Conservation (phyloP, 2,888 invertebrate genomes). For the Oxytorus armatus region DNA sequence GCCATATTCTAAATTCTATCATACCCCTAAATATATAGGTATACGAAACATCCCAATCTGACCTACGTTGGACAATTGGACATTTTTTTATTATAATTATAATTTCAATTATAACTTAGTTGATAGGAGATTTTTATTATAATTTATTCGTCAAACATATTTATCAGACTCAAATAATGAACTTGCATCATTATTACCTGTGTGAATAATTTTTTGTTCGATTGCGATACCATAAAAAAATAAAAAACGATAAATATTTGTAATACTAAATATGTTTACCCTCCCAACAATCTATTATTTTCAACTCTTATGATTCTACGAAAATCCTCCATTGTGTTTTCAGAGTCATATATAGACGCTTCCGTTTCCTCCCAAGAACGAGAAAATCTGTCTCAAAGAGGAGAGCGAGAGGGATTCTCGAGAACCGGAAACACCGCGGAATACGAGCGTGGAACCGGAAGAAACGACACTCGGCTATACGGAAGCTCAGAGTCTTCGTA, state of each 20-base stretch:
- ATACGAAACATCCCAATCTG: neutral
- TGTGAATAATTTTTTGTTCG: no score
- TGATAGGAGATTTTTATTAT: conserved; percentile 3
- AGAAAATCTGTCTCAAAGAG: conserved; percentile 20
- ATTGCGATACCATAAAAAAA: no score
- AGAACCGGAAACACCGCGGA: conserved; percentile 48
- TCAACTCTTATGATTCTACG: neutral
- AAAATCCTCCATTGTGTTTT: conserved; percentile 20
- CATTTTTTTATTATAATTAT: no score
- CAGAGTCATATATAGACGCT: neutral
- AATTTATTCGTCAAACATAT: no score
- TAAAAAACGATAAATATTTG: no score
- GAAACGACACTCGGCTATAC: conserved; percentile 51
- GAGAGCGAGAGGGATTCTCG: conserved; percentile 14
- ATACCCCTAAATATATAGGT: neutral
- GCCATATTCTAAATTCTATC: conserved; percentile 31
- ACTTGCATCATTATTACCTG: no score
- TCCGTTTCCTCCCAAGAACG: conserved; percentile 38
- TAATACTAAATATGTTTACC: no score
- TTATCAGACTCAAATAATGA: no score
- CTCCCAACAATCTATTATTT: no score
- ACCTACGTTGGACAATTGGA: neutral
- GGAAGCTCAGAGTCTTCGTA: conserved; percentile 13
- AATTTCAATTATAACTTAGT: no score
- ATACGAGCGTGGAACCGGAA: conserved; percentile 49